Base-by-base conservation (phyloP, 64 coral and sea anemone species). In the Actinia equina region DNA sequence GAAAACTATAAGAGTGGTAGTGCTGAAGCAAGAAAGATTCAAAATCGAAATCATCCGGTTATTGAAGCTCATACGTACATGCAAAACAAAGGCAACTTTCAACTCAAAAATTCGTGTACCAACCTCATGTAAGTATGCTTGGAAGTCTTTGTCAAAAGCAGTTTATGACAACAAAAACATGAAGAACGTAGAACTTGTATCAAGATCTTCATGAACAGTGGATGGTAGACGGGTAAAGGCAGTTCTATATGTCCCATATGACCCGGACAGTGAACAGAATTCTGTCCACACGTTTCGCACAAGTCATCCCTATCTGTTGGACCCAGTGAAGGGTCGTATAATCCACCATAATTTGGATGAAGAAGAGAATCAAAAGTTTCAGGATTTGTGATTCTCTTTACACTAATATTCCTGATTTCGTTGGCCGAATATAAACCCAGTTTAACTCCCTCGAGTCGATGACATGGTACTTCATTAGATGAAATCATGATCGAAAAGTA, bases 201-300 rank as follows among this genome's bases (percentile, higher is more conserved):
- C 78, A 98, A 82, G 2, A 93, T 77, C 64, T 98, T 98, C 63
- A 98, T 89, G 79, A 98, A 98, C 20, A 98, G 53, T 4, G 96
- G 96, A 91, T 98, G 96, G 83, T 98, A 98, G 17, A 98, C 96
- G 18, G 96, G 90, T 57, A 98, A 85, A 2, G 93, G 90, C 45
- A 98, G 77, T 30, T 98, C 96, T 14, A 98, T 90, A 69, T 98
- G 96, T 17, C 96, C 96, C 52, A 98, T 60, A 89, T 98, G 96
- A 23, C 96, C 96, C 15, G 96, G 96, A 23, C 96, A 98, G 86
- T 93, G 63, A 84, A 98, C 51, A 43, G 85, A 87, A 85, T 93
- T 94, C 85, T 98, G 96, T 20, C 87, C 88, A 89, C 96, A 98
- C 5, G 96, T 95, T 59, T 89, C 88, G 61, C 96, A 98, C 80